Base-by-base conservation (phyloP, 2,888 invertebrate species). In the Drosophila maculinotata region DNA sequence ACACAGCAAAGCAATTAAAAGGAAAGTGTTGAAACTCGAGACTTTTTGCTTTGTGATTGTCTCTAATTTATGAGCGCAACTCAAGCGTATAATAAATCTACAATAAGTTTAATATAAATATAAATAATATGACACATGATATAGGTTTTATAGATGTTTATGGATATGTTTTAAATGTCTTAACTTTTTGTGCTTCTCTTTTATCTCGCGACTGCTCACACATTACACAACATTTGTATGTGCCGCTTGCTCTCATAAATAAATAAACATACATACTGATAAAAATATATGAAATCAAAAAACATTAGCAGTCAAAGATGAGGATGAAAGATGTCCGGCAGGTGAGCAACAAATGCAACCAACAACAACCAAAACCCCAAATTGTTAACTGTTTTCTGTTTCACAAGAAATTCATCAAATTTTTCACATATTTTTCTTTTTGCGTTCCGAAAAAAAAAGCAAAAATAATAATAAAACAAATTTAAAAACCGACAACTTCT, bases 241-340 rank as follows among this genome's bases (percentile, higher is more conserved):
- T 81, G 83, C 80, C 36, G 81, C 79, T 81, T 84, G 76, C 45
- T 68, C 76, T 58, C 63, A 63, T 64, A 44, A 57, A 60, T 38
- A 53, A 26, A n/a, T 20, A 20, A 3, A 20, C 20, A 20, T 20
- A 25, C 45, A 42, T 33, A 44, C 53, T 44, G 17, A 52, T 35
- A 17, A 17, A 59, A 66, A 35, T 9, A 28, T 15, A 30, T 10
- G 33, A 31, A 62, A 20, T 49, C 51, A 42, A 58, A 44, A 73
- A 59, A 59, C 28, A 71, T 76, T 92, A 94, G 94, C 94, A 91
- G 93, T 93, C 92, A 93, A 93, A 92, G 94, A 94, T 89, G 94
- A 94, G 89, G 94, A 94, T 91, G 94, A 94, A 91, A 92, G 94
- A 91, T 92, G 93, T 89, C 94, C 94, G 87, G 94, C 94, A 94